Percentiles rank a stretch among this genome's conserved stretches.
phyloP scores from a whole-genome alignment of 2,797 vertebrate genomes.

The Aphelocoma californica region DNA sequence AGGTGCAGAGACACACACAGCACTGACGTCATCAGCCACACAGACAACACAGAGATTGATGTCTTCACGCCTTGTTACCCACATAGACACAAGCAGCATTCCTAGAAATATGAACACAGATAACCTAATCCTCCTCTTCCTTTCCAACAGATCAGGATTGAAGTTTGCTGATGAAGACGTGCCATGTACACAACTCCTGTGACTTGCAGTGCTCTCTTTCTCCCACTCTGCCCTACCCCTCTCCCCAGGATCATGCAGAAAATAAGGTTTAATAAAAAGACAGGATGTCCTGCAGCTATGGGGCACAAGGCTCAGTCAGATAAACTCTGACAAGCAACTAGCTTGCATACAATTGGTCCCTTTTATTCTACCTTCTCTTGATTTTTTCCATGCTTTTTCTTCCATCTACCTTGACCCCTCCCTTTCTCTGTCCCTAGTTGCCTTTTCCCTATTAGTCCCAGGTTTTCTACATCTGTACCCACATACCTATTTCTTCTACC shows the following conservation, averaged over 20 bases:
- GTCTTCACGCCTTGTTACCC: not conserved
- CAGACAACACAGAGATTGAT: not conserved
- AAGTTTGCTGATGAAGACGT: not conserved
- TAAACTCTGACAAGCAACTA: not conserved
- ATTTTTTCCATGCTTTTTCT: not conserved
- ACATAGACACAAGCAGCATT: not conserved
- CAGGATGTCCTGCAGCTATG: not conserved
- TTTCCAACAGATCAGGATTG: not conserved
- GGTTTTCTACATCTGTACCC: not conserved
- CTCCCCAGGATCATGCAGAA: not conserved
- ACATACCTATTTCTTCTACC: not conserved
- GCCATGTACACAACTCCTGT: rapidly evolving
- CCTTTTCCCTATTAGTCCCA: not conserved
- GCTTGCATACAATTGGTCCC: not conserved
- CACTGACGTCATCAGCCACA: rapidly evolving
- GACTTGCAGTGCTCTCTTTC: not conserved
- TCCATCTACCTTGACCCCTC: not conserved
- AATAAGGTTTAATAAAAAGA: not conserved
- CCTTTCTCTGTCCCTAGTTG: not conserved
- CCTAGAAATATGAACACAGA: not conserved
- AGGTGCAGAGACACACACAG: not conserved
- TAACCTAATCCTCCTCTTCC: not conserved
- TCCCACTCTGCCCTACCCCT: not conserved
- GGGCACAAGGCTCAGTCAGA: not conserved
- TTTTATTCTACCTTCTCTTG: not conserved